Conservation (phyloP, 2,888 invertebrate genomes). For the Tholera decimalis region DNA sequence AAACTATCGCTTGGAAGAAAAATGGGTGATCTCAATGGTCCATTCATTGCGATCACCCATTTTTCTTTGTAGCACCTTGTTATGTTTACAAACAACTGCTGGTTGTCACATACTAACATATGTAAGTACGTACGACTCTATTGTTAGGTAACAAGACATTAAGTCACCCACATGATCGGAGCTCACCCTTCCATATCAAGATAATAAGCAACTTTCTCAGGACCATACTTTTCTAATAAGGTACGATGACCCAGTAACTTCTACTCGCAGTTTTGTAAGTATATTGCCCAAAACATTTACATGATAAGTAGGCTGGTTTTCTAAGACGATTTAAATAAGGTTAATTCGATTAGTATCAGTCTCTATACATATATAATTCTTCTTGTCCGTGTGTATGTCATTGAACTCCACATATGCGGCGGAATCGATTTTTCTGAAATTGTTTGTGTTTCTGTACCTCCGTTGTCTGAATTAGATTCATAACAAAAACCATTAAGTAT, state of each 20-base stretch:
- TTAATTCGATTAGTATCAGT: background rate
- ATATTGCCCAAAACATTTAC: slow-evolving; percentile 34
- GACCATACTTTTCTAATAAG: slow-evolving; percentile 71
- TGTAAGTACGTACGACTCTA: slow-evolving; percentile 44
- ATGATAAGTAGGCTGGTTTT: slow-evolving; percentile 24
- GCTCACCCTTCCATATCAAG: slow-evolving; percentile 77
- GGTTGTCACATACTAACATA: slow-evolving; percentile 51
- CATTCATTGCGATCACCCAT: background rate
- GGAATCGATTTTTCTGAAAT: no score
- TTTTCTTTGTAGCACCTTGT: slow-evolving; percentile 2
- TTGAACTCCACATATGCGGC: no score
- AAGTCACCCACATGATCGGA: slow-evolving; percentile 57
- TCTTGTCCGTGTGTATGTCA: no score
- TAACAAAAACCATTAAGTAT: no score
- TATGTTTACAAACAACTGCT: slow-evolving; percentile 11
- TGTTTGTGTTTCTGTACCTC: no score
- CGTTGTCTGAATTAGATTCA: no score
- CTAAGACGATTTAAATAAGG: background rate
- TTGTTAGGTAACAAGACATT: slow-evolving; percentile 70
- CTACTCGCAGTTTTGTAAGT: slow-evolving; percentile 22
- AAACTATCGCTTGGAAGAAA: no score
- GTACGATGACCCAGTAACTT: slow-evolving; percentile 61
- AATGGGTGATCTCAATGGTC: background rate
- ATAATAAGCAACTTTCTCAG: slow-evolving; percentile 80
- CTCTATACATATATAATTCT: background rate